Percentiles rank a stretch among this genome's conserved stretches.
Evolutionary conservation across 2,888 invertebrate species (phyloP).

Genomic region (Lepetodrilus schrolli): DNA sequence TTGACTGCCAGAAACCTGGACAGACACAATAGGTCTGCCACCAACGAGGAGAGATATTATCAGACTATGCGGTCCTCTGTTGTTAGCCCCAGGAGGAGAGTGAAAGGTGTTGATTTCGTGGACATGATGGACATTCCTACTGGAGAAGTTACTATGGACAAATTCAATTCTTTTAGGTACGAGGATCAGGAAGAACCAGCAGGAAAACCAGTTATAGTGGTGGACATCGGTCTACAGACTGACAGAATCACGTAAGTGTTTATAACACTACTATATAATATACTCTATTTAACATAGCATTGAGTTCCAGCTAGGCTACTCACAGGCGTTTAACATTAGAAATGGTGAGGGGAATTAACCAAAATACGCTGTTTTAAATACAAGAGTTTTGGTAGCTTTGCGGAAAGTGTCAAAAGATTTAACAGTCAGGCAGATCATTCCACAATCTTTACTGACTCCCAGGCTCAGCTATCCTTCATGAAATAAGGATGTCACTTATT

Average conservation of each 20-base stretch:
- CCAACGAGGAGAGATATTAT: slow-evolving; percentile 4
- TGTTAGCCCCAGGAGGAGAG: background rate
- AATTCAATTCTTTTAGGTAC: background rate
- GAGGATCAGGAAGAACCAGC: background rate
- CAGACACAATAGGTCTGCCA: background rate
- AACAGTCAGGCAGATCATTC: too few species aligned
- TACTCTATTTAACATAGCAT: too few species aligned
- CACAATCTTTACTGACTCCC: too few species aligned
- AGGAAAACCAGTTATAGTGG: background rate
- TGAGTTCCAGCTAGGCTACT: too few species aligned
- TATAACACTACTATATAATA: background rate
- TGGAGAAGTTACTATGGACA: background rate
- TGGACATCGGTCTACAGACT: background rate
- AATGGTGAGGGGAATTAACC: background rate
- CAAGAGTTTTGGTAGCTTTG: too few species aligned
- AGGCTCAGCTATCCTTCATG: too few species aligned
- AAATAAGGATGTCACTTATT: too few species aligned
- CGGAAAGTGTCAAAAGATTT: too few species aligned
- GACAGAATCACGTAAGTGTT: background rate
- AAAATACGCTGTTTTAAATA: background rate
- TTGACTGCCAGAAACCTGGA: background rate
- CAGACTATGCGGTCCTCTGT: background rate
- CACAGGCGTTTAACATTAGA: too few species aligned
- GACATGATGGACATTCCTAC: slow-evolving; percentile 1
- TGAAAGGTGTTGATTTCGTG: background rate